phyloP scores from a whole-genome alignment of 2,113 vertebrate genomes.

The Orientallactaga bullata region DNA sequence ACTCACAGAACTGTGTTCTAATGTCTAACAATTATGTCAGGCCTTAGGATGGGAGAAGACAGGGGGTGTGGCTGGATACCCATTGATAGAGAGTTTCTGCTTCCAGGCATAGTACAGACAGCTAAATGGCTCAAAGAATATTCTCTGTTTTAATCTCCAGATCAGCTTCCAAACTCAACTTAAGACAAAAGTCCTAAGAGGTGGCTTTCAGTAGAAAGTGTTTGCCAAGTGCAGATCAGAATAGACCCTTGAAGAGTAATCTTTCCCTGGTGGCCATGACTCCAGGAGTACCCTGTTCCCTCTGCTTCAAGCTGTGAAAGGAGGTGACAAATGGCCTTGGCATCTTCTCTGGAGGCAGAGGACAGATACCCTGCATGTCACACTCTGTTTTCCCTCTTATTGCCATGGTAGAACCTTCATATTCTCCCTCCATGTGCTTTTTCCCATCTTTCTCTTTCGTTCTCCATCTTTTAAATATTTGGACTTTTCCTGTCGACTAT shows the following conservation, averaged over 20 bases:
- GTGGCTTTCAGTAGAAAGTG: not conserved
- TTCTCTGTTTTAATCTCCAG: conserved; percentile 28
- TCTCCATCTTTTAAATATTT: not conserved
- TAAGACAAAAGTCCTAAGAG: conserved; percentile 36
- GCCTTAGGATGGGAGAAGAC: not conserved
- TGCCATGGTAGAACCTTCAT: not conserved
- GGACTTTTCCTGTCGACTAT: not conserved
- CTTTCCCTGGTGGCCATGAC: not conserved
- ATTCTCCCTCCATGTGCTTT: not conserved
- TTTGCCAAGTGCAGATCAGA: not conserved
- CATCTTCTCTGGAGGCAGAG: not conserved
- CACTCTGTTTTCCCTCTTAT: not conserved
- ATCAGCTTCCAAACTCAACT: conserved; percentile 44
- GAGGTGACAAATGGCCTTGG: not conserved
- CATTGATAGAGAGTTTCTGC: not conserved
- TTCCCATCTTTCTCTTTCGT: not conserved
- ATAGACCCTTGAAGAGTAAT: not conserved
- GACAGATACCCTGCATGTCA: not conserved
- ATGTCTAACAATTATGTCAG: conserved; percentile 27
- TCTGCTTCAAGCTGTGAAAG: not conserved
- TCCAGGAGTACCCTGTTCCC: not conserved
- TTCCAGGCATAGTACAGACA: not conserved
- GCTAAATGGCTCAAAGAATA: not conserved
- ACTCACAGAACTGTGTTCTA: conserved; percentile 27
- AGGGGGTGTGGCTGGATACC: not conserved